A percentile compares a stretch with the other conserved stretches of the same genome.
Evolutionary conservation across 2,113 vertebrate genomes (phyloP).

Genomic region (Chauna torquata): DNA sequence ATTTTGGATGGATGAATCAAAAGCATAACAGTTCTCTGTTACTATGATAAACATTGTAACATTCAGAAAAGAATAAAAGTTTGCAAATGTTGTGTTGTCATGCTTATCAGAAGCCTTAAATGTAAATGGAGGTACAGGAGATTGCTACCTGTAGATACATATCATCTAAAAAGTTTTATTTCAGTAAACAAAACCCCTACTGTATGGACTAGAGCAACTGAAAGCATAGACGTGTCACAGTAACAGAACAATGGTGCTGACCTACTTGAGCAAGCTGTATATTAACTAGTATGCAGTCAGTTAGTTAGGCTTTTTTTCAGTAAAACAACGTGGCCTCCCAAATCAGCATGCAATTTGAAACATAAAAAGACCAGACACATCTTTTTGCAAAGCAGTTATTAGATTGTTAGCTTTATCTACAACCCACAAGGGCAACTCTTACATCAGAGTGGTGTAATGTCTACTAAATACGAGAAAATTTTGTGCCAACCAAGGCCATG

Average conservation of each 20-base stretch:
- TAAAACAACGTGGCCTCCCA: neutral
- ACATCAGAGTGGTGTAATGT: slow-evolving; percentile 4
- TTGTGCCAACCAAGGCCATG: neutral
- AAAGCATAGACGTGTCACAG: neutral
- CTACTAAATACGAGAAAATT: neutral
- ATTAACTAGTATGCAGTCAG: neutral
- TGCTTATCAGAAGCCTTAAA: neutral
- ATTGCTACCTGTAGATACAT: neutral
- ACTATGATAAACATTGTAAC: rapidly evolving
- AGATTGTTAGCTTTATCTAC: slow-evolving; percentile 6
- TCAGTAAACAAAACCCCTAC: neutral
- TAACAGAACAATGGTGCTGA: neutral
- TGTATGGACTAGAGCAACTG: rapidly evolving
- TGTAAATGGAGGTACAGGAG: neutral
- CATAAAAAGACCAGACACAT: neutral
- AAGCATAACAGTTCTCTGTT: neutral
- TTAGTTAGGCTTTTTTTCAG: neutral
- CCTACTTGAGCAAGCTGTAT: neutral
- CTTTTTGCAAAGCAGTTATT: neutral
- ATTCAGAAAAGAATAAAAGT: neutral
- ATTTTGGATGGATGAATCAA: neutral
- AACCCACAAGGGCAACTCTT: neutral
- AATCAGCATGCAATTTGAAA: neutral
- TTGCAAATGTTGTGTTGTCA: neutral
- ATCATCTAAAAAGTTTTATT: neutral